Base-by-base conservation (phyloP, 2,113 vertebrate genomes). In the Tonatia bakeri region DNA sequence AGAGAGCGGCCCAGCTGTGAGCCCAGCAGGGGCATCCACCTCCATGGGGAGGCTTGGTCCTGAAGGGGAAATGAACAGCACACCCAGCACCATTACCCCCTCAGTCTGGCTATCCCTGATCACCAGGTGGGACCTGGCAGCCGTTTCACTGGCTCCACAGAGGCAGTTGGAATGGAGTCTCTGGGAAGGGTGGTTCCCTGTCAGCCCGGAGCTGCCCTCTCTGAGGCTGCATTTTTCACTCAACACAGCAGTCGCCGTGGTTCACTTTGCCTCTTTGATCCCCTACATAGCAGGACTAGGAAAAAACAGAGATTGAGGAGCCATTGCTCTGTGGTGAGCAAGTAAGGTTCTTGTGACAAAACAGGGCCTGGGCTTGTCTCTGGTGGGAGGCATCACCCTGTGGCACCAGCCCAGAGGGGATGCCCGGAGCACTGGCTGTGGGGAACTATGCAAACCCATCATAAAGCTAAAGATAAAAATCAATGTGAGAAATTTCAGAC, bases 161-260 rank as follows among this genome's bases (percentile, higher is more conserved):
- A 97, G 85, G 43, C 14, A 33, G 86, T 95, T 86, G 94, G 75
- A 95, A 83, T 92, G 94, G 95, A 94, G 90, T 83, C 79, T 26
- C 54, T 86, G 26, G n/a, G 28, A 70, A 69, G 87, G 83, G 90
- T n/a, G 15, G 17, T 38, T 92, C 82, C 79, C 91, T 87, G 67
- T 96, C 59, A 40, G 72, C 15, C 92, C 16, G 33, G 87, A 0
- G 38, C 87, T 82, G 87, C 76, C 77, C 59, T 91, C 80, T 76
- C 31, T 82, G 8, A 24, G 24, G 50, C 69, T 65, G 47, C 9
- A 2, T 7, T 7, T 47, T 75, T n/a, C 33, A 43, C 40, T 26
- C 70, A 20, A 38, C 22, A 36, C 31, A 86, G 76, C 22, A 70
- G 59, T 93, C 64, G 54, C 31, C 7, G 19, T 24, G 80, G 33